Conservation (phyloP, 92 coral and sea anemone genomes). For the Chrysogorgia sp. region DNA sequence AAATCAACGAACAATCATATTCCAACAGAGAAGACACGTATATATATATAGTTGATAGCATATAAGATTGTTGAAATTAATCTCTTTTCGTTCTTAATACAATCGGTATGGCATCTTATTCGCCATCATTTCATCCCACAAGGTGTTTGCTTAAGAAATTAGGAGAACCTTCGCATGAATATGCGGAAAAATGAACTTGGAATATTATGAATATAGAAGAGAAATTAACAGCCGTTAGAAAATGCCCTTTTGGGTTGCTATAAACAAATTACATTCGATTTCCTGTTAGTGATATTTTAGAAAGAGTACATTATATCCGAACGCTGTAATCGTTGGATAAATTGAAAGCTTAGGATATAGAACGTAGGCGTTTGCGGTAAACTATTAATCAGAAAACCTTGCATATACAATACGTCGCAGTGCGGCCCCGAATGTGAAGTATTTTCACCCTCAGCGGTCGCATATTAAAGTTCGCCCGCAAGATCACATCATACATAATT, state of each 20-base stretch:
- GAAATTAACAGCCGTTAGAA: no score
- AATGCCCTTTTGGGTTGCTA: background rate
- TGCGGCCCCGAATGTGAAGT: background rate
- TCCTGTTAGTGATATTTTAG: background rate
- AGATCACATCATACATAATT: slow-evolving; percentile 18
- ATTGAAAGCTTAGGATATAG: background rate
- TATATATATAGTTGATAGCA: no score
- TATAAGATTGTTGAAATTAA: no score
- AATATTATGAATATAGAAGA: no score
- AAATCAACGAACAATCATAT: no score
- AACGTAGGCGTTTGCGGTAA: background rate
- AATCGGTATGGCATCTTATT: no score
- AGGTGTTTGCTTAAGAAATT: no score
- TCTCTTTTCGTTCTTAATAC: no score
- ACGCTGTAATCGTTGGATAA: background rate
- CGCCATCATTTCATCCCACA: no score
- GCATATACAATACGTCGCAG: background rate
- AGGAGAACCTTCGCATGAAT: no score
- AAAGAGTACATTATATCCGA: background rate
- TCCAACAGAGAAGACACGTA: no score
- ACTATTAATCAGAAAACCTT: slow-evolving; percentile 15
- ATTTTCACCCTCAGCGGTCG: slow-evolving; percentile 7
- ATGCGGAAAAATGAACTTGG: no score
- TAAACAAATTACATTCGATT: background rate
- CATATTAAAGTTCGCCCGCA: slow-evolving; percentile 16